Base-by-base conservation (phyloP, 1,140 invertebrate species). In the Dermatophagoides farinae region DNA sequence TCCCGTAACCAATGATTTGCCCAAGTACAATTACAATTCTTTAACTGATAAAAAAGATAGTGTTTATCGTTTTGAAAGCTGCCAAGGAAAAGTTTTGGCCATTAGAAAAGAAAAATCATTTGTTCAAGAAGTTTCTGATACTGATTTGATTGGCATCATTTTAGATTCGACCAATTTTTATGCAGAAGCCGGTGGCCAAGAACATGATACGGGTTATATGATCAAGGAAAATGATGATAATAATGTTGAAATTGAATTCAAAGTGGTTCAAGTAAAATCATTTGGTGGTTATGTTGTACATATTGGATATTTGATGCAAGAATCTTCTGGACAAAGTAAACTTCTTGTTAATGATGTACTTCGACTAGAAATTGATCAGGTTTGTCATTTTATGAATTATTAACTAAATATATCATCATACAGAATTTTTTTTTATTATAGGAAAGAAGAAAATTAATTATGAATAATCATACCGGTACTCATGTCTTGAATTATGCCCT, bases 401-500 rank as follows among this genome's bases (percentile, higher is more conserved):
- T 60, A 12, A 38, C 1, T 51, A 31, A 31, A n/a, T 59, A 53
- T 50, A 10, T 8, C 44, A 9, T 22, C 5, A 41, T 62, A 11
- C 22, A 16, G 14, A 0, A 62, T 22, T 44, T 54, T 9, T 66
- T 55, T 37, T 51, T 43, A 25, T 67, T 68, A 52, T 16, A 71
- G 72, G 77, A 81, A 65, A 78, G 91, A 61, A 76, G 92, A 69
- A 78, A 83, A 66, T 72, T 86, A 8, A 78, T 97, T 23, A 99
- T 99, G 96, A 95, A 88, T 68, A 99, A 99, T 74, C 96, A 99
- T 69, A 98, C 95, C 23, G 96, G 88, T 25, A 99, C 96, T 0
- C 96, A 99, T 74, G 81, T 92, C 51, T 76, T 99, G 0, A 99
- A 99, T 76, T 90, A 85, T 76, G 89, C 88, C 31, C 75, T 99